phyloP scores from a whole-genome alignment of 2,113 vertebrate species.

The Trogon melanurus region DNA sequence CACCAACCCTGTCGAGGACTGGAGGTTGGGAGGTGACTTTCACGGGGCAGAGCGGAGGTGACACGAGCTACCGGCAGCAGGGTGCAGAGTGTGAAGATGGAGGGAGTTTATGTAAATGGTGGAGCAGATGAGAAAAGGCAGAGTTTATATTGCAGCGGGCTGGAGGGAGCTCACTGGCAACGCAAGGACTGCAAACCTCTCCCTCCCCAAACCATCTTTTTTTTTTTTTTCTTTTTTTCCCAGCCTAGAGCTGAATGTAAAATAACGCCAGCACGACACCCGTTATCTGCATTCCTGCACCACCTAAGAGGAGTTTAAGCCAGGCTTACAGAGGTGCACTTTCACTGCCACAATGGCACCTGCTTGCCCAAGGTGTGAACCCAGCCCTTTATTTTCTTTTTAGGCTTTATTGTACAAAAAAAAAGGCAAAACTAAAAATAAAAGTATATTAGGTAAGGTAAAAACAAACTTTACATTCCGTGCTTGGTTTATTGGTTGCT shows the following conservation, averaged over 20 bases:
- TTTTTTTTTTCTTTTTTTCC: neutral
- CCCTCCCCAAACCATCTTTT: neutral
- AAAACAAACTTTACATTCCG: slow-evolving; percentile 30
- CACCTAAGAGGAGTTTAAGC: neutral
- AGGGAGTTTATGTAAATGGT: neutral
- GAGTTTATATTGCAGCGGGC: neutral
- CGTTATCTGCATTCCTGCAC: neutral
- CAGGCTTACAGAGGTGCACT: neutral
- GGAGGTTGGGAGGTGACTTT: neutral
- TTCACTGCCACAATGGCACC: neutral
- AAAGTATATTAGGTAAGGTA: neutral
- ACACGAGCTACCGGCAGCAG: neutral
- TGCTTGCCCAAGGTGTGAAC: neutral
- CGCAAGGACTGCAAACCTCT: neutral
- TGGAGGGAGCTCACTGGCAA: neutral
- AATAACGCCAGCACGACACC: neutral
- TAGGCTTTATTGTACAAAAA: neutral
- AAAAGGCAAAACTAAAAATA: neutral
- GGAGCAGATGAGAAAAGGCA: neutral
- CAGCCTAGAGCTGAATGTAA: neutral
- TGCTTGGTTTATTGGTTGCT: slow-evolving; percentile 28
- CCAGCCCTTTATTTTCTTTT: neutral
- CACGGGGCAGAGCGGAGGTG: neutral
- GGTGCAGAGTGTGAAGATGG: rapidly evolving
- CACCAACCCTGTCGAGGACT: rapidly evolving